Evolutionary conservation across 2,888 invertebrate species (phyloP).

Genomic region (Andrena hattorfiana): DNA sequence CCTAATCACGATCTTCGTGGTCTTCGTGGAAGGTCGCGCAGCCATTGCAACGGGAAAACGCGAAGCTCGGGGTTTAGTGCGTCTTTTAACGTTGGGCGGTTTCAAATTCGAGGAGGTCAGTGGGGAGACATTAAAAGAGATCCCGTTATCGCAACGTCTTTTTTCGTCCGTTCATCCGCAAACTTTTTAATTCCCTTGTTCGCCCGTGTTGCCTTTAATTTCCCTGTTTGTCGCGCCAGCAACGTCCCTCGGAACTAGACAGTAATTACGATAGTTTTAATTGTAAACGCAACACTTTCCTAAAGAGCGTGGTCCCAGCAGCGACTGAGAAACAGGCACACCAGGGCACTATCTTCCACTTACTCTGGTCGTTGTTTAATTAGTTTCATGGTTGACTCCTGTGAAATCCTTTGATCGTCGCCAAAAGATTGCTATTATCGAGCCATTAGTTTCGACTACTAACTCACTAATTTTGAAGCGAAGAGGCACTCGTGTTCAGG

Average conservation of each 20-base stretch:
- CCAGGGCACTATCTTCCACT: background rate
- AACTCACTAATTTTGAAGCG: background rate
- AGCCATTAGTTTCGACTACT: conserved; percentile 6
- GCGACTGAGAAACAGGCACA: background rate
- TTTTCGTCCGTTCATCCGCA: background rate
- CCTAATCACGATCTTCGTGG: conserved; percentile 31
- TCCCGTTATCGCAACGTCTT: background rate
- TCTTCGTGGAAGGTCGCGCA: conserved; percentile 1
- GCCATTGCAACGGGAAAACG: conserved; percentile 1
- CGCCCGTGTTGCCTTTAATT: background rate
- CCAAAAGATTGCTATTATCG: background rate
- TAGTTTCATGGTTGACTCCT: conserved; percentile 3
- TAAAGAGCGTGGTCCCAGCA: background rate
- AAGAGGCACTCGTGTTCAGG: background rate
- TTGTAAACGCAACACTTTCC: conserved; percentile 16
- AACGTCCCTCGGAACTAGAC: conserved; percentile 13
- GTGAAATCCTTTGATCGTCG: background rate
- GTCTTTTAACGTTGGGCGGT: conserved; percentile 17
- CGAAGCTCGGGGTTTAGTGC: background rate
- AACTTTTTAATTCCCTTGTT: conserved; percentile 36
- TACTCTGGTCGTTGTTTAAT: conserved; percentile 27
- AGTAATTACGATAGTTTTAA: conserved; percentile 50
- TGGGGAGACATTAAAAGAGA: background rate
- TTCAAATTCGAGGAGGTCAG: conserved; percentile 1
- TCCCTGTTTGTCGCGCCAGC: background rate